Evolutionary conservation across 1,140 invertebrate genomes (phyloP).

Genomic region (Spodoptera litura): DNA sequence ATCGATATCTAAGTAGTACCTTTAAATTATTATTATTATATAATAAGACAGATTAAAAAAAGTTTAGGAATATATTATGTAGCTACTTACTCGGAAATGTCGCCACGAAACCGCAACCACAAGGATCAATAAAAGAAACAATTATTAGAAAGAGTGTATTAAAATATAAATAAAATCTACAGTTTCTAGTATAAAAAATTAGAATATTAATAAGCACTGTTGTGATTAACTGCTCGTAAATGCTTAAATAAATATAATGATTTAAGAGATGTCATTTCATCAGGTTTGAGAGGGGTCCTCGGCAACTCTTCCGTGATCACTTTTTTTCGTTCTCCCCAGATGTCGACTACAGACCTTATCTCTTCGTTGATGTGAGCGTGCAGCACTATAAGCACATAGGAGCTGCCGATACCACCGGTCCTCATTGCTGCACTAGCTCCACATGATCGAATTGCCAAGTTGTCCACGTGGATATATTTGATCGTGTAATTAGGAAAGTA

Average conservation of each 20-base stretch:
- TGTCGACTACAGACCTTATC: slow-evolving; percentile 74
- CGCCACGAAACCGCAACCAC: too few relatives aligned
- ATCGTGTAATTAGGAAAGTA: slow-evolving; percentile 70
- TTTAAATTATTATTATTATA: too few relatives aligned
- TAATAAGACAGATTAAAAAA: too few relatives aligned
- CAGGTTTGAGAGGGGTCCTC: slow-evolving; percentile 15
- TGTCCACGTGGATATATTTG: slow-evolving; percentile 75
- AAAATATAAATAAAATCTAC: slow-evolving; percentile 13
- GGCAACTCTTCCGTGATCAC: neutral
- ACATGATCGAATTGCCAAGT: slow-evolving; percentile 71
- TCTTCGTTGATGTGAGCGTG: slow-evolving; percentile 70
- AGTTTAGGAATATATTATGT: too few relatives aligned
- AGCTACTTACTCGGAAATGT: too few relatives aligned
- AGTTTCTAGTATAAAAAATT: neutral
- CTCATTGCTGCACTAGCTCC: slow-evolving; percentile 70
- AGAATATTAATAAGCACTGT: slow-evolving; percentile 53
- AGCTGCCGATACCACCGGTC: slow-evolving; percentile 65
- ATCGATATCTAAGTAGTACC: too few relatives aligned
- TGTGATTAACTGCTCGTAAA: slow-evolving; percentile 67
- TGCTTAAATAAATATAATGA: slow-evolving; percentile 66
- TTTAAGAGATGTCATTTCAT: slow-evolving; percentile 56
- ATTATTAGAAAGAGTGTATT: neutral
- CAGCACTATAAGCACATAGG: slow-evolving; percentile 67
- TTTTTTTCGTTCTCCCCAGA: slow-evolving; percentile 65
- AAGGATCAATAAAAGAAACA: neutral